These are phyloP conservation scores for Agrotis segetum DNA, from an alignment of 2,888 invertebrate genomes.

Conservation along the genomic window DNA sequence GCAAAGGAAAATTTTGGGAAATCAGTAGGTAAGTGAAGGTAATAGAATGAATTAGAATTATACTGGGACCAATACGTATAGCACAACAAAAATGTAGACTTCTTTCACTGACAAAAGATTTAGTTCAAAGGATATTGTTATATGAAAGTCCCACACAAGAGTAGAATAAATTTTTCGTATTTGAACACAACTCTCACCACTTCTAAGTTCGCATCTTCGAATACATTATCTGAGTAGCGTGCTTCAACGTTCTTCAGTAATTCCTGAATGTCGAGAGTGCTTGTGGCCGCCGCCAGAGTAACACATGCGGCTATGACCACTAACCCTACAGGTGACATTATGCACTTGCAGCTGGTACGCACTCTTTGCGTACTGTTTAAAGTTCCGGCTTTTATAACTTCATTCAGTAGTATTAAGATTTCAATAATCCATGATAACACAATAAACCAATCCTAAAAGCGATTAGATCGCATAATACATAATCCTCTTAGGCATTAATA, in stretches of 20 bases:
- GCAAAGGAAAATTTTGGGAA: no score
- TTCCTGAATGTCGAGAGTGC: slow-evolving; percentile 71
- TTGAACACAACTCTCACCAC: slow-evolving; percentile 73
- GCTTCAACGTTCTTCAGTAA: slow-evolving; percentile 60
- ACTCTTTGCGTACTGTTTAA: not conserved
- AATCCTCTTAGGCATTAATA: not conserved
- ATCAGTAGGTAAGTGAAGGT: no score
- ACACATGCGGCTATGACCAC: slow-evolving; percentile 51
- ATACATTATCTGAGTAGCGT: slow-evolving; percentile 75
- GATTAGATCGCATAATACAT: slow-evolving; percentile 9
- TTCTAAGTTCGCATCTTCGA: slow-evolving; percentile 81
- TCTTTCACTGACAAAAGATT: not conserved
- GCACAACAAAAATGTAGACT: no score
- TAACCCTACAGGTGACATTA: slow-evolving; percentile 60
- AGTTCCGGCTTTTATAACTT: slow-evolving; percentile 65
- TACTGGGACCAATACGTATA: no score
- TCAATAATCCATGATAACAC: slow-evolving; percentile 33
- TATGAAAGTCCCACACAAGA: not conserved
- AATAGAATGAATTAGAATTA: no score
- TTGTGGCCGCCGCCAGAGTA: slow-evolving; percentile 59
- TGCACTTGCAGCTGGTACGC: slow-evolving; percentile 15
- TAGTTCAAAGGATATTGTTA: not conserved
- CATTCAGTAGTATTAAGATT: slow-evolving; percentile 29
- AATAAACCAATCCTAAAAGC: slow-evolving; percentile 21
- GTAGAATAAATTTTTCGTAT: not conserved